A percentile compares a stretch with the other conserved stretches of the same genome.
Evolutionary conservation across 2,113 vertebrate genomes (phyloP).

Genomic region (Gallinago jamesoni): DNA sequence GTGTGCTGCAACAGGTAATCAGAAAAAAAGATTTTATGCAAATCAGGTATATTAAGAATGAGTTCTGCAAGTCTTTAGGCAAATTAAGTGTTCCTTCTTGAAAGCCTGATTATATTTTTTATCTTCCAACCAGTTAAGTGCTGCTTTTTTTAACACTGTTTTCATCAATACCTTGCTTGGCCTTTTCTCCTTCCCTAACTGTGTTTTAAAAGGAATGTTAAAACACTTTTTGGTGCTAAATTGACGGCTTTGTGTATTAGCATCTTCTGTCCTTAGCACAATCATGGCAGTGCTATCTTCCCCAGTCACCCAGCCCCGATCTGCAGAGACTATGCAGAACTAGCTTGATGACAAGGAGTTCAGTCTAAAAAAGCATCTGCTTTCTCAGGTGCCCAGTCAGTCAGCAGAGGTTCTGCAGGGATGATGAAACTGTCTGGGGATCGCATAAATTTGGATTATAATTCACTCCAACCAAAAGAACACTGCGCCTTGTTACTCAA

Average conservation of each 20-base stretch:
- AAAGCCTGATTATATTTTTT: slow-evolving; percentile 41
- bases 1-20: neutral
- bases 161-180: neutral
- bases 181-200: neutral
- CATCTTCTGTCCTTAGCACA: neutral
- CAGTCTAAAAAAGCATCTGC: neutral
- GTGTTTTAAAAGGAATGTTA: neutral
- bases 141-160: slow-evolving; percentile 14
- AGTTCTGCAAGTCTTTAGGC: slow-evolving; percentile 8
- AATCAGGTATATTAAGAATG: slow-evolving; percentile 33
- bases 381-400: neutral
- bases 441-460: neutral
- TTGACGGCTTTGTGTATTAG: neutral
- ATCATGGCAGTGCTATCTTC: neutral
- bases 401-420: neutral
- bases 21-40: slow-evolving; percentile 10
- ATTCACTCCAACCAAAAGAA: neutral
- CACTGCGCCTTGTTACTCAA: neutral
- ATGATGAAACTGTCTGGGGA: neutral
- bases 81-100: slow-evolving; percentile 43
- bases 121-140: neutral
- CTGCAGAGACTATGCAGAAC: neutral
- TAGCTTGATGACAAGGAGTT: neutral
- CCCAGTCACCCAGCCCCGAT: neutral
- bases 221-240: neutral